Evolutionary conservation across 2,113 vertebrate species (phyloP), one percentile per base, ranked within the genome.

Genomic region (Rhizomys pruinosus): DNA sequence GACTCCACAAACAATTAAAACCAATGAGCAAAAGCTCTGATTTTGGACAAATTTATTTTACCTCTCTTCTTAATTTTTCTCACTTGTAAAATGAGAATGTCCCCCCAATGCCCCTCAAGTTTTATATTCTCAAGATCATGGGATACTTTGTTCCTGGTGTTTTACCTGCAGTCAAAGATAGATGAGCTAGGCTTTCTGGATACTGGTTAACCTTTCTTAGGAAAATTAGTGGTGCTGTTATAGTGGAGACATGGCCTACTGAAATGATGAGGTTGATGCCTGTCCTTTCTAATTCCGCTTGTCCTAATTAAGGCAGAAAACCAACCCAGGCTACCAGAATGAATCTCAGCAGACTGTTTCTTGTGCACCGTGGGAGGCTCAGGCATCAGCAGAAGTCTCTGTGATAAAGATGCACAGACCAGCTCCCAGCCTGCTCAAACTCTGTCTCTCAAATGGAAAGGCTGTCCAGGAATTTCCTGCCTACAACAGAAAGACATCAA

Each of bases 31-130:
- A 81, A n/a, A 94, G 92, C 15, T 89, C 86, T 96, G 78, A 92
- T 93, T 94, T 96, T 90, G 47, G 69, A 91, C 10, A 93, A 87
- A 92, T 95, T 92, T 96, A 97, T 96, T 96, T 94, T 89, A 95
- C 90, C 95, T 86, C 29, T 81, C 29, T 82, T 89, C 85, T 27
- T 88, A 20, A 64, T 32, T 92, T 86, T 95, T 96, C 17, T 88
- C 17, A 82, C 37, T 92, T 91, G 5, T 88, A 87, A 95, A 90
- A 71, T 77, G 52, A 80, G 42, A 39, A 80, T 76, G 80, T 76
- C 47, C 1, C 34, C 17, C 64, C 86, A 95, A 72, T 39, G 17
- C 7, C 76, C 25, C 6, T 59, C 5, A 23, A 32, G 22, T 92
- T 71, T 73, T 37, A 92, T 87, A 89, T 87, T 27, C 76, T 84